Evolutionary conservation across 2,797 vertebrate species (phyloP).

Genomic region (Scolopax rusticola): DNA sequence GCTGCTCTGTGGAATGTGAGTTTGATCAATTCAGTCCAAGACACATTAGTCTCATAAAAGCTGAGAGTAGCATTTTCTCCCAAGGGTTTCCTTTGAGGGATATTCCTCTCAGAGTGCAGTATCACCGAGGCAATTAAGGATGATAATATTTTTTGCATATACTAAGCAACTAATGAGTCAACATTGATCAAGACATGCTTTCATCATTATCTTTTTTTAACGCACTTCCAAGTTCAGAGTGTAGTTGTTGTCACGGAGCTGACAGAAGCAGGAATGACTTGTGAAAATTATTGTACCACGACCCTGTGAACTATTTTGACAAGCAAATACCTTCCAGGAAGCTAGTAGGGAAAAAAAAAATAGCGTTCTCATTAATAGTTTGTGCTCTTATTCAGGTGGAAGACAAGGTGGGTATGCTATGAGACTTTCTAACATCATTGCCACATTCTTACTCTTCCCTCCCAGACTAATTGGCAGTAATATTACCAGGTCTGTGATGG

Average conservation of each 20-base stretch:
- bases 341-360: background rate
- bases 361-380: background rate
- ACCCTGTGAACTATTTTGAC: constrained; percentile 1
- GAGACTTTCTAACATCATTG: background rate
- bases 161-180: constrained; percentile 22
- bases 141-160: constrained; percentile 31
- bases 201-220: background rate
- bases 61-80: constrained; percentile 29
- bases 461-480: constrained; percentile 33
- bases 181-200: background rate
- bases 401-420: background rate
- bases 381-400: background rate
- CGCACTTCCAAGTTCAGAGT: background rate
- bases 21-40: constrained; percentile 49
- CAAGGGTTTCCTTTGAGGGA: constrained; percentile 34
- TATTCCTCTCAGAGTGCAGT: constrained; percentile 11
- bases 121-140: constrained; percentile 42
- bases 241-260: background rate
- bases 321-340: constrained; percentile 27
- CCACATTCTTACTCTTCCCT: background rate
- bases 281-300: background rate
- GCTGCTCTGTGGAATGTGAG: background rate
- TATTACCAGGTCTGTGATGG: background rate
- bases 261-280: background rate
- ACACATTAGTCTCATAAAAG: constrained; percentile 53